Evolutionary conservation across 2,113 vertebrate species (phyloP).

Genomic region (Beaufortia kweichowensis): DNA sequence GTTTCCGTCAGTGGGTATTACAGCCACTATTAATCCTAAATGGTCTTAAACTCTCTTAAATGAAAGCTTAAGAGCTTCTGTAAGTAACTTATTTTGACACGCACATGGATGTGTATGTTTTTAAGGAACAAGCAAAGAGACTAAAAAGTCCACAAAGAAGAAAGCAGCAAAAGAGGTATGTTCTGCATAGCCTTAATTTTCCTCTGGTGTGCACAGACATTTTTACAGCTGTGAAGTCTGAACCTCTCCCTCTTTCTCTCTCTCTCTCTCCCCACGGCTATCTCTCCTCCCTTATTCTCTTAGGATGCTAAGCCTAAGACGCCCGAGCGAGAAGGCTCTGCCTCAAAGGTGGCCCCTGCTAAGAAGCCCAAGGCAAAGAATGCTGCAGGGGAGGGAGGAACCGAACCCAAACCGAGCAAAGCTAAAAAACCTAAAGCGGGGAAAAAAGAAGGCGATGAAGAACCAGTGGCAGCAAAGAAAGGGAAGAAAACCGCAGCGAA

Average conservation of each 20-base stretch:
- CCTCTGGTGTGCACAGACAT: not conserved
- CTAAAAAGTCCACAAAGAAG: not conserved
- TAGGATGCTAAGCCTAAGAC: conserved; percentile 58
- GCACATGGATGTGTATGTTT: no score
- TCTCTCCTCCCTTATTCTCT: not conserved
- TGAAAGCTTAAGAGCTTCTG: no score
- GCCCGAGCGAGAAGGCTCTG: not conserved
- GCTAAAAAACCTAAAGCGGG: conserved; percentile 29
- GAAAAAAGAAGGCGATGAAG: conserved; percentile 25
- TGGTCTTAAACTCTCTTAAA: no score
- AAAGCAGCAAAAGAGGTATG: not conserved
- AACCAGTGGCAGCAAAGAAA: not conserved
- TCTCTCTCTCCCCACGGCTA: not conserved
- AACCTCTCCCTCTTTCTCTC: not conserved
- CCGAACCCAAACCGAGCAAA: conserved; percentile 54
- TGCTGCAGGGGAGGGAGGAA: not conserved
- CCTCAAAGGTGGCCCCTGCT: conserved; percentile 60
- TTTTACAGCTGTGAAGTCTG: not conserved
- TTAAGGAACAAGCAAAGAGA: not conserved
- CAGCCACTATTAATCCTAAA: not conserved
- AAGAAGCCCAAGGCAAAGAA: conserved; percentile 71
- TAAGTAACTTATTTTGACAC: no score
- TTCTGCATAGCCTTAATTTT: not conserved
- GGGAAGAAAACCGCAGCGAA: conserved; percentile 3
- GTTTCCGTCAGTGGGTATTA: not conserved